phyloP scores from a whole-genome alignment of 2,888 invertebrate species.

The Uloborus plumipes region DNA sequence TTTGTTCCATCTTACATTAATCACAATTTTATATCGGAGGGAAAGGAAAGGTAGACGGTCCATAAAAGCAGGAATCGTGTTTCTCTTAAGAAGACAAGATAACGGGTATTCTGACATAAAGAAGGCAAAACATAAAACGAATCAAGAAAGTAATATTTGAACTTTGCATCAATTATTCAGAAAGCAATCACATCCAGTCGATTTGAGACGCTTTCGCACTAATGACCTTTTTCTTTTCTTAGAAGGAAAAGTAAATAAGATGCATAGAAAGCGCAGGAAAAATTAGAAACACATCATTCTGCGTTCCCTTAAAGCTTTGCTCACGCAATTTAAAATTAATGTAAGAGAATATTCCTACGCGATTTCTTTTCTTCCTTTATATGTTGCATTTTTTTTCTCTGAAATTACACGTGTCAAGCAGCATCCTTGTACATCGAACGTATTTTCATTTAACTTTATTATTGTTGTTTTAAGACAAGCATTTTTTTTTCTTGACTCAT shows the following conservation, averaged over 20 bases:
- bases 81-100: no score
- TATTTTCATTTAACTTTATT: background rate
- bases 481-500: background rate
- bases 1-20: no score
- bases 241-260: background rate
- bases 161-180: conserved; percentile 2
- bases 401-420: background rate
- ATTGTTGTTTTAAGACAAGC: background rate
- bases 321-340: conserved; percentile 6
- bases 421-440: background rate
- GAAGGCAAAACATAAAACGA: no score
- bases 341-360: background rate
- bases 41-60: no score
- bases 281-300: conserved; percentile 1
- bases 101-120: no score
- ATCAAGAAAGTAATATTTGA: no score
- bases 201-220: background rate
- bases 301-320: background rate
- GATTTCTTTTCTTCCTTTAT: background rate
- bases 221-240: background rate
- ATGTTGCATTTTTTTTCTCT: background rate
- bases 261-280: background rate
- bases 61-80: no score
- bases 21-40: no score
- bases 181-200: background rate